Conservation (phyloP, 2,113 vertebrate genomes). For the Mola mola region DNA sequence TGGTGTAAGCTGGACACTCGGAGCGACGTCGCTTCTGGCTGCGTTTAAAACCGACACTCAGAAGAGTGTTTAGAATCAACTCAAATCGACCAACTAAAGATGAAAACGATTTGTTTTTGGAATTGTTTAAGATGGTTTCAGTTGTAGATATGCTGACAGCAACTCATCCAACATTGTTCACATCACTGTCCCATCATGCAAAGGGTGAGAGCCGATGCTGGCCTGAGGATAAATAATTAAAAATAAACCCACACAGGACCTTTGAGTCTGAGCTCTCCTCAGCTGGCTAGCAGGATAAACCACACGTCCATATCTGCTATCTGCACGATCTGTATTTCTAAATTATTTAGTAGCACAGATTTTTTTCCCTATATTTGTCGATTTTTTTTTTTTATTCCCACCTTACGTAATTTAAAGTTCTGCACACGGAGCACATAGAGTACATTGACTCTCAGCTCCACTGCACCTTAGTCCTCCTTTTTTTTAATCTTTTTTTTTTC, state of each 20-base stretch:
- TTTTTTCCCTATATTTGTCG: slow-evolving; percentile 21
- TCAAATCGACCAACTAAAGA: background rate
- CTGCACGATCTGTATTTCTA: background rate
- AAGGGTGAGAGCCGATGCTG: slow-evolving; percentile 12
- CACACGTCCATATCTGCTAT: background rate
- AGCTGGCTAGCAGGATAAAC: slow-evolving; percentile 3
- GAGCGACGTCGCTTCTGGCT: background rate
- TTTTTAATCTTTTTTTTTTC: slow-evolving; percentile 56
- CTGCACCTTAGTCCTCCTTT: slow-evolving; percentile 58
- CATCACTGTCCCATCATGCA: slow-evolving; percentile 31
- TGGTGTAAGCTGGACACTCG: background rate
- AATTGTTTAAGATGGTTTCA: background rate
- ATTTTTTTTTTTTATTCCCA: background rate
- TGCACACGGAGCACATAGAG: slow-evolving; percentile 38
- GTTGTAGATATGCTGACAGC: background rate
- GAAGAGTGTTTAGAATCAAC: too few relatives aligned
- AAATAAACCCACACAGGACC: too few relatives aligned
- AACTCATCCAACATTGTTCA: background rate
- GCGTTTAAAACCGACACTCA: background rate
- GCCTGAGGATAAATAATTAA: background rate
- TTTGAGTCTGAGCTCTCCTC: slow-evolving; percentile 1
- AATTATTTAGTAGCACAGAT: slow-evolving; percentile 6
- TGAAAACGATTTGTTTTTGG: background rate
- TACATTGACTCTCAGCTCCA: slow-evolving; percentile 36
- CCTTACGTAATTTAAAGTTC: slow-evolving; percentile 20